Base-by-base conservation (phyloP, 2,113 vertebrate genomes). In the Calyptommatus sinebrachiatus region DNA sequence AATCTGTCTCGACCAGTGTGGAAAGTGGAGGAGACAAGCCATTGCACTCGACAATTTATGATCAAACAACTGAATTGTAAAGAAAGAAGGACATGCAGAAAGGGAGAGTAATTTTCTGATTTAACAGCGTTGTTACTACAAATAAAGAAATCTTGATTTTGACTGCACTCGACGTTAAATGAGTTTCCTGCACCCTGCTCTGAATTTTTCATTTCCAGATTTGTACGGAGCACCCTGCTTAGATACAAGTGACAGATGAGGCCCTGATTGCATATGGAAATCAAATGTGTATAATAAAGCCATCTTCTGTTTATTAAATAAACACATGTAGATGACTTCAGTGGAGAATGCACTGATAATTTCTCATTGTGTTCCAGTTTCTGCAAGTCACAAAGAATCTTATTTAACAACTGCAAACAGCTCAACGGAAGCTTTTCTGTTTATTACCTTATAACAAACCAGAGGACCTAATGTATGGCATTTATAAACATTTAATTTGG, bases 1-100 rank as follows among this genome's bases (percentile, higher is more conserved):
- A 97, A 99, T 99, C 97, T 98, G 96, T 96, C 96, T 96, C 93
- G 96, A 97, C 96, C 96, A 96, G 95, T 95, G 96, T 96, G 97
- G 95, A 96, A 97, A 97, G 97, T 97, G 95, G 95, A 96, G 95
- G 96, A 95, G 97, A 98, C 97, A 97, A 97, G 96, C 94, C 96
- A 94, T 97, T 95, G 95, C 95, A 94, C 96, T 95, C 93, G 92
- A 96, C 96, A 96, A 98, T 97, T 97, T 97, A 97, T 96, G 96
- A 98, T 98, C 97, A 97, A 98, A 97, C 97, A 96, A 96, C 96
- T 94, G 95, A 95, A 93, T 94, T 94, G 94, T 94, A 94, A 89
- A 92, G 93, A 92, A 92, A 95, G 93, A 94, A 92, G 90, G 93
- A 95, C 89, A 88, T 86, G 92, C 91, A 93, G 94, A 92, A 92